Conservation (phyloP, 2,888 invertebrate species). For the Synergus japonicus region DNA sequence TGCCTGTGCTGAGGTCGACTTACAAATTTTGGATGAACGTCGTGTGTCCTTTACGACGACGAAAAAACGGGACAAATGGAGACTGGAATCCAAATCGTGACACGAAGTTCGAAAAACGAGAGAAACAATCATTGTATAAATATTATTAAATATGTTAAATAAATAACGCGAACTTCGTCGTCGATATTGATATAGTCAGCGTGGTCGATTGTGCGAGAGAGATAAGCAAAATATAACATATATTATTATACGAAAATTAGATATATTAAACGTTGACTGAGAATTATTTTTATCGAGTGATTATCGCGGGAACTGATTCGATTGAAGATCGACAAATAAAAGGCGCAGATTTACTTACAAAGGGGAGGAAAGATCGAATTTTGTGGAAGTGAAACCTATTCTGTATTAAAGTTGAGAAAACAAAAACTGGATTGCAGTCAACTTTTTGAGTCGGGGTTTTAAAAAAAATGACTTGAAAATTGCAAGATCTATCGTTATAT, state of each 20-base stretch:
- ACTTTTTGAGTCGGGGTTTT: too few relatives aligned
- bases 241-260: constrained; percentile 47
- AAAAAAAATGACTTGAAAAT: too few relatives aligned
- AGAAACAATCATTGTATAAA: constrained; percentile 35
- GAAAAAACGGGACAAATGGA: neutral
- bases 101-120: constrained; percentile 20
- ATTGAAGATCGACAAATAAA: constrained; percentile 7
- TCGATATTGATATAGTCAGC: neutral
- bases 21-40: constrained; percentile 5
- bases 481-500: too few relatives aligned
- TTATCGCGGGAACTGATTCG: constrained; percentile 48
- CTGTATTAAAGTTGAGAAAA: neutral
- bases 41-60: neutral
- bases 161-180: constrained; percentile 19
- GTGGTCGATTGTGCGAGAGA: constrained; percentile 32
- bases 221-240: constrained; percentile 35
- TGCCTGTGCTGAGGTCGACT: constrained; percentile 31
- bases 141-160: constrained; percentile 28
- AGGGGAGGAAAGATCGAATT: neutral
- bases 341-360: neutral
- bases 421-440: too few relatives aligned
- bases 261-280: constrained; percentile 66
- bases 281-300: constrained; percentile 65
- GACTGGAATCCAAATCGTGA: neutral
- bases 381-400: neutral